Percentiles rank a stretch among this genome's conserved stretches.
Conservation (phyloP, 2,113 vertebrate species). For the Lates calcarifer region DNA sequence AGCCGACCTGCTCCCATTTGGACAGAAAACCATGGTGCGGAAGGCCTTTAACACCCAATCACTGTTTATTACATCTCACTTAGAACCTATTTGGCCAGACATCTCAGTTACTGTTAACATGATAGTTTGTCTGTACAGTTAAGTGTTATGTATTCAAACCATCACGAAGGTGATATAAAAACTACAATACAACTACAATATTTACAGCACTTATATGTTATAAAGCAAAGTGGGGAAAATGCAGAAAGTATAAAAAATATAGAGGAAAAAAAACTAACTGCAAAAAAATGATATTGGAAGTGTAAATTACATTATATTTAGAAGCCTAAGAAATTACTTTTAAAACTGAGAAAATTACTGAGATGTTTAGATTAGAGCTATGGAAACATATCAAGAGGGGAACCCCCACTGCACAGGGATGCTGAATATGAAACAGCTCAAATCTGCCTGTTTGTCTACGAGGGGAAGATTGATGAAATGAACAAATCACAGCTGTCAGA, state of each 20-base stretch:
- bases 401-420: slow-evolving; percentile 2
- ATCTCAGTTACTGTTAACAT: background rate
- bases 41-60: slow-evolving; percentile 44
- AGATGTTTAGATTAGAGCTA: background rate
- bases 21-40: slow-evolving; percentile 5
- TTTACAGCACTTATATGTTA: background rate
- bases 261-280: background rate
- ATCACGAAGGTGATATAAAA: background rate
- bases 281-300: background rate
- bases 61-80: slow-evolving; percentile 26
- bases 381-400: background rate
- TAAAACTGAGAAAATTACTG: background rate
- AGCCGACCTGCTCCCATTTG: slow-evolving; percentile 30
- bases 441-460: slow-evolving; percentile 50
- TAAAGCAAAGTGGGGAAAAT: background rate
- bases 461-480: slow-evolving; percentile 73
- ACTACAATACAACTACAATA: no score
- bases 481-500: slow-evolving; percentile 75
- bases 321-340: background rate
- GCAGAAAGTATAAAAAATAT: background rate
- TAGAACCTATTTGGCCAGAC: background rate
- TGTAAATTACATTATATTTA: background rate
- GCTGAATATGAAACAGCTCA: slow-evolving; percentile 55
- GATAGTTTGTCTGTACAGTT: background rate
- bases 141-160: background rate